Evolutionary conservation across 2,888 invertebrate species (phyloP).

Genomic region (Trimorus sp.): DNA sequence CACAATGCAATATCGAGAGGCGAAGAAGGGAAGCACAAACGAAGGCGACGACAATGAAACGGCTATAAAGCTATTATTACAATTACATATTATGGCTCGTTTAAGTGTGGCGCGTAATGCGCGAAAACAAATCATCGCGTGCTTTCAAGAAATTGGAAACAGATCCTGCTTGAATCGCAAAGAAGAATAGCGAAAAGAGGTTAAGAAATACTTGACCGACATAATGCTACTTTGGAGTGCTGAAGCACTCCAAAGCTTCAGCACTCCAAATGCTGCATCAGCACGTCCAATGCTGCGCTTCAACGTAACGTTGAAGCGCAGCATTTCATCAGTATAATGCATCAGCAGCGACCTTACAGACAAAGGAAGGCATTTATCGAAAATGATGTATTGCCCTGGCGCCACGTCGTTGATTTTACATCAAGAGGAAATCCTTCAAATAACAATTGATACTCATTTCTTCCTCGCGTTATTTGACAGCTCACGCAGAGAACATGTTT

Average conservation of each 20-base stretch:
- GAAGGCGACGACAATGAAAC: slow-evolving; percentile 30
- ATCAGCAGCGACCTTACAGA: slow-evolving; percentile 42
- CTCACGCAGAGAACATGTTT: slow-evolving; percentile 24
- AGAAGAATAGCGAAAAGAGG: slow-evolving; percentile 39
- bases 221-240: slow-evolving; percentile 33
- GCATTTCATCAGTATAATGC: slow-evolving; percentile 49
- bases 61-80: slow-evolving; percentile 37
- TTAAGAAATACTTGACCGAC: slow-evolving; percentile 35
- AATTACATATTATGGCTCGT: slow-evolving; percentile 37
- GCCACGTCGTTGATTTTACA: slow-evolving; percentile 36
- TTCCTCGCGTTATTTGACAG: slow-evolving; percentile 29
- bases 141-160: slow-evolving; percentile 35
- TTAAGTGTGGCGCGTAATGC: slow-evolving; percentile 2
- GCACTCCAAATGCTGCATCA: too few species aligned
- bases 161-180: slow-evolving; percentile 30
- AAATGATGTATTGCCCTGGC: slow-evolving; percentile 42
- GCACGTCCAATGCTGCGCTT: too few species aligned
- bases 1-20: slow-evolving; percentile 18
- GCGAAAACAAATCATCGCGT: slow-evolving; percentile 43
- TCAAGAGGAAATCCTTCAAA: slow-evolving; percentile 41
- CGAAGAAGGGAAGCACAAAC: background rate
- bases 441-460: slow-evolving; percentile 30
- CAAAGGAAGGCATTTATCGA: slow-evolving; percentile 34
- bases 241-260: too few species aligned
- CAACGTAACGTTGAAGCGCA: slow-evolving; percentile 30